phyloP scores from a whole-genome alignment of 2,888 invertebrate genomes.

The Tetramorium bicarinatum region DNA sequence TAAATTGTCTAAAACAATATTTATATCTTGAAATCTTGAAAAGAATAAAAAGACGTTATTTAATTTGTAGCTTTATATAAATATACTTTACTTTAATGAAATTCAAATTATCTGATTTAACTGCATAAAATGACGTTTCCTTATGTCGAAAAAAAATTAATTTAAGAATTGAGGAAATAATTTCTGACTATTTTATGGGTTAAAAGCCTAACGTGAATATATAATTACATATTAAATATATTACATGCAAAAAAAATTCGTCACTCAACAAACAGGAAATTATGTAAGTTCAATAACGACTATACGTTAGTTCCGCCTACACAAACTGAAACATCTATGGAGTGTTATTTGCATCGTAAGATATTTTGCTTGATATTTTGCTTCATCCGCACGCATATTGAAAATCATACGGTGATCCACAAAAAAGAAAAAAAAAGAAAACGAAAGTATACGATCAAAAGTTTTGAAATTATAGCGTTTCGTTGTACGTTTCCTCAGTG shows the following conservation, averaged over 20 bases:
- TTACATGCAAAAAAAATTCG: conserved; percentile 15
- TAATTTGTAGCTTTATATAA: not conserved
- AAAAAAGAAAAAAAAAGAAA: conserved; percentile 7
- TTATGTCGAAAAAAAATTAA: not conserved
- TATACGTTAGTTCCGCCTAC: conserved; percentile 6
- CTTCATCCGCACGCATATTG: not conserved
- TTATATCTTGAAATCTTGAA: too few species aligned
- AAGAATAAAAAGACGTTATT: too few species aligned
- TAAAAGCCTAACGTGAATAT: not conserved
- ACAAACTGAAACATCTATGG: conserved; percentile 5
- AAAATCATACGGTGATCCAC: conserved; percentile 31
- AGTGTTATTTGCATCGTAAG: not conserved
- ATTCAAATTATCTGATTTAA: conserved; percentile 1
- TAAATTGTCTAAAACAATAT: too few species aligned
- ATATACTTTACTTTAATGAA: not conserved
- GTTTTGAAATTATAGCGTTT: conserved; percentile 46
- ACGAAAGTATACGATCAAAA: conserved; percentile 33
- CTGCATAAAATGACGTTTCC: not conserved
- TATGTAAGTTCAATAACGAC: conserved; percentile 23
- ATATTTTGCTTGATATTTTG: not conserved
- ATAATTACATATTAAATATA: not conserved
- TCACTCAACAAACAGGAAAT: conserved; percentile 14
- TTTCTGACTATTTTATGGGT: not conserved
- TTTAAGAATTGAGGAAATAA: conserved; percentile 1
- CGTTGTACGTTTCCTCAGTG: not conserved